Evolutionary conservation across 2,113 vertebrate species (phyloP).

Genomic region (Cygnus buccinator): DNA sequence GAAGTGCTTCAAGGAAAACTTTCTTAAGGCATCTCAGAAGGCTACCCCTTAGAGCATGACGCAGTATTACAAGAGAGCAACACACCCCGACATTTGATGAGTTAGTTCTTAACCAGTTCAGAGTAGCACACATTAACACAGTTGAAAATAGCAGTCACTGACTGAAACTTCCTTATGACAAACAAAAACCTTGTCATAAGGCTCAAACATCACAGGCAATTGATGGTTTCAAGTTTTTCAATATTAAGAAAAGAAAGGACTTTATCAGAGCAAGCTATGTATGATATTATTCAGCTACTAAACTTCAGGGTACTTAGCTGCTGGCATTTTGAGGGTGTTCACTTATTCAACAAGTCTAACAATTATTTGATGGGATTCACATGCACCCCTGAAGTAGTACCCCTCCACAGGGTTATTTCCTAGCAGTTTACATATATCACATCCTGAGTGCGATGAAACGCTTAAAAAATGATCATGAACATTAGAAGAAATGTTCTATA

Average conservation of each 20-base stretch:
- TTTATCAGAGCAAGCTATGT: background rate
- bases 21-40: background rate
- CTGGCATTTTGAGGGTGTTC: background rate
- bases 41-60: background rate
- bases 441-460: background rate
- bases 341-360: rapidly evolving
- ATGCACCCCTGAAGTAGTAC: background rate
- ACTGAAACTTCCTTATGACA: background rate
- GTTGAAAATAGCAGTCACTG: background rate
- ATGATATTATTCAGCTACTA: background rate
- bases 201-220: background rate
- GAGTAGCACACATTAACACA: background rate
- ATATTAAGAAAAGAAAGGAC: background rate
- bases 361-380: background rate
- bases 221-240: background rate
- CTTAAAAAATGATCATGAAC: background rate
- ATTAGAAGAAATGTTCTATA: background rate
- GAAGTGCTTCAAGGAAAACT: background rate
- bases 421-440: background rate
- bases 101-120: background rate
- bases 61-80: background rate
- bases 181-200: background rate
- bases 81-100: background rate
- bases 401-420: background rate
- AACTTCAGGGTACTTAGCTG: no score